Evolutionary conservation across 2,797 vertebrate species (phyloP).

Genomic region (Falco biarmicus): DNA sequence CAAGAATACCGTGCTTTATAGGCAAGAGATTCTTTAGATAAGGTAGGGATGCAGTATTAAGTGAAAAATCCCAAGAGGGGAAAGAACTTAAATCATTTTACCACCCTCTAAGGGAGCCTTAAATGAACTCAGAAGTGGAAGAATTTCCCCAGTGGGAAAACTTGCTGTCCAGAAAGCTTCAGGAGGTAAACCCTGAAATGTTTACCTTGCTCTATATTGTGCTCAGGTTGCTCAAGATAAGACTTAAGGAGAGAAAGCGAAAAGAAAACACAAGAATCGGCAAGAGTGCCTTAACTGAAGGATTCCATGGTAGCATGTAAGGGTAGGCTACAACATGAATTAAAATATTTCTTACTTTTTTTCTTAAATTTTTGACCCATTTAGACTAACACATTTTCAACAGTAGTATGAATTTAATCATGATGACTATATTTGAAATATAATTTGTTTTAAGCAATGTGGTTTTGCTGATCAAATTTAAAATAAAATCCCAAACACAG

Average conservation of each 20-base stretch:
- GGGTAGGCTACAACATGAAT: background rate
- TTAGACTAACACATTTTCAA: background rate
- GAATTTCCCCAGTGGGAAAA: background rate
- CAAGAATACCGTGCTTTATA: background rate
- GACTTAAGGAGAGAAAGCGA: background rate
- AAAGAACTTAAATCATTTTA: background rate
- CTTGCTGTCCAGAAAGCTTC: background rate
- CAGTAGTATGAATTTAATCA: background rate
- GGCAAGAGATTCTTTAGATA: background rate
- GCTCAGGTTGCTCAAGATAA: background rate
- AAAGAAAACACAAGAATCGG: background rate
- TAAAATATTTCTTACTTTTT: background rate
- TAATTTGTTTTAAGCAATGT: background rate
- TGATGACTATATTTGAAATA: background rate
- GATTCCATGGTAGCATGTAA: background rate
- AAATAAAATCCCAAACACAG: background rate
- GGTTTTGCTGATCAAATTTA: background rate
- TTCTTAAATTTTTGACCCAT: background rate
- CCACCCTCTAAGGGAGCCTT: background rate
- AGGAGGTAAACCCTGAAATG: background rate
- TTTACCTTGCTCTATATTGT: background rate
- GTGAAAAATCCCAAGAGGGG: background rate
- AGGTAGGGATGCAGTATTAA: background rate
- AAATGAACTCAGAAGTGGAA: background rate
- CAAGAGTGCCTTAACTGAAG: background rate